Evolutionary conservation across 2,797 vertebrate genomes (phyloP), one percentile per base, ranked within the genome.

Genomic region (Gallirallus australis): DNA sequence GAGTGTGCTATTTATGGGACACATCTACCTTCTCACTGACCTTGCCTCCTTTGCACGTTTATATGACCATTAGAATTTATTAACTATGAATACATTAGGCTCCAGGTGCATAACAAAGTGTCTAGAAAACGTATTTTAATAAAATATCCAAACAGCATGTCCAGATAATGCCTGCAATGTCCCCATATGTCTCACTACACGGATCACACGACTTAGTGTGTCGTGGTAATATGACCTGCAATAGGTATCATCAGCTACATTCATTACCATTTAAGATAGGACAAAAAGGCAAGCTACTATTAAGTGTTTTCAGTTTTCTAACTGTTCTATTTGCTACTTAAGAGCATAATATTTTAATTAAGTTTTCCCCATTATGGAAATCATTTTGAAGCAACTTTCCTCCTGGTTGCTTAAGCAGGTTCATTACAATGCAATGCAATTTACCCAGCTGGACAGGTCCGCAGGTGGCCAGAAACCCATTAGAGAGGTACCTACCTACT

Each of bases 391-490:
- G 70, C 24, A 72, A 87, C 81, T 86, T 95, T 93, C 61, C 70
- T 94, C 86, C 89, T 68, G 59, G 54, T 88, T 94, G 54, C 90
- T 91, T 93, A 93, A 90, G 94, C 54, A 94, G 75, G 90, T 94
- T 97, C 95, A 94, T 96, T 96, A 89, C 75, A 68, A 89, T 85
- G 83, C 86, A 87, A 82, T 59, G 82, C 91, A 95, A 96, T 96
- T 96, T 96, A 92, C 96, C 90, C 95, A 95, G 96, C 95, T 96
- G 97, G 95, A 96, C 94, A 96, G 94, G 93, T 92, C 96, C 95
- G 95, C 96, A 97, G 96, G 96, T 95, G 95, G 82, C 80, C 90
- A 93, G 93, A 96, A 97, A 97, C 81, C 86, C 89, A 96, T 97
- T 97, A 96, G 93, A 95, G 94, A 94, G 71, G 81, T 91, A 96